phyloP scores from a whole-genome alignment of 2,888 invertebrate genomes.

The Ptilodon capucinus region DNA sequence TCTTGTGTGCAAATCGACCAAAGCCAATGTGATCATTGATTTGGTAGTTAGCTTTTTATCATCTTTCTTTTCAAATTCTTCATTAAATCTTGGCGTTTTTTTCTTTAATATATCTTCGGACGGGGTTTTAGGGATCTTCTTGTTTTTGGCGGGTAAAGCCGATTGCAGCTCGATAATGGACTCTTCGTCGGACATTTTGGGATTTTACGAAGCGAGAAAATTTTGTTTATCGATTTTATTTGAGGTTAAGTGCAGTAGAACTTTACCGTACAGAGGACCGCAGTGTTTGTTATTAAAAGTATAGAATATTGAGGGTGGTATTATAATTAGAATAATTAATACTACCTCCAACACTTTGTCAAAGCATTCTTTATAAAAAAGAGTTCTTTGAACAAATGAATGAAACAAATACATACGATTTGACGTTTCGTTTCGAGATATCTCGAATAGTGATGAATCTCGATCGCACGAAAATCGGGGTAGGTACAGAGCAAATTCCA shows the following conservation, averaged over 20 bases:
- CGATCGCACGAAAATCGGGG: too few species aligned
- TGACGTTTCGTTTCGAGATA: too few species aligned
- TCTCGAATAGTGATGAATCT: too few species aligned
- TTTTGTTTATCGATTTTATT: background rate
- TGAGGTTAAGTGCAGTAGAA: constrained; percentile 4
- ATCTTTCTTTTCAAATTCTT: constrained; percentile 7
- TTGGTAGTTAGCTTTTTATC: constrained; percentile 58
- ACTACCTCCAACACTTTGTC: background rate
- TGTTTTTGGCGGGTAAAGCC: constrained; percentile 33
- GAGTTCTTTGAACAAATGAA: too few species aligned
- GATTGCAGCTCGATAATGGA: constrained; percentile 46
- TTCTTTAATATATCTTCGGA: constrained; percentile 32
- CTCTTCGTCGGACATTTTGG: constrained; percentile 33
- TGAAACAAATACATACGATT: too few species aligned
- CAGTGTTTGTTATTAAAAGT: constrained; percentile 1
- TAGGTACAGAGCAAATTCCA: too few species aligned
- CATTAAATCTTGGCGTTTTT: constrained; percentile 21
- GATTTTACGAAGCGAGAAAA: background rate
- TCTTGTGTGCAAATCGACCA: constrained; percentile 50
- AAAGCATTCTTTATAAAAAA: too few species aligned
- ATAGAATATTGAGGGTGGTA: constrained; percentile 18
- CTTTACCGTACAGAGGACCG: constrained; percentile 37
- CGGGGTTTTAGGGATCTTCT: constrained; percentile 34
- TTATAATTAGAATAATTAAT: background rate
- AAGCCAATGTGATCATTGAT: constrained; percentile 59